Evolutionary conservation across 1,140 invertebrate genomes (phyloP), one percentile per base, ranked within the genome.

Genomic region (Drosophila tani): DNA sequence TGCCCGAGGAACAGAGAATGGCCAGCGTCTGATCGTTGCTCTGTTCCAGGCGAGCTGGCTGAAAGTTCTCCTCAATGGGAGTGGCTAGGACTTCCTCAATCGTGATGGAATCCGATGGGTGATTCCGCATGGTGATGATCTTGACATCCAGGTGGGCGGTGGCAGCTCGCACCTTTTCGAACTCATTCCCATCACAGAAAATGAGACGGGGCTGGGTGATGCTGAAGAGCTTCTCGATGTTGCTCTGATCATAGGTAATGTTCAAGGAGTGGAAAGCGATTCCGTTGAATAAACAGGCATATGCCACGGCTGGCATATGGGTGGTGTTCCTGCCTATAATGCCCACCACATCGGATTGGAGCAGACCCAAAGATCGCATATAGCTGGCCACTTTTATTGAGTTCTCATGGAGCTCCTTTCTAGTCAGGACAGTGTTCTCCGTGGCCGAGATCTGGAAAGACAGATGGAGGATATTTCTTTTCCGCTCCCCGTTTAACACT

Each of bases 1-100:
- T 96, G 9, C 96, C 96, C 45, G 95, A 96, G 2, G 96, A 94
- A 66, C 92, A 93, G 17, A 94, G 79, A 75, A 94, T 93, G 14
- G 92, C 91, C 14, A 93, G 75, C 0, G 51, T 82, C 43, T 91
- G 81, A 51, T 91, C 47, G 41, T 60, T 75, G n/a, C 77, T 86
- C 9, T 59, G 29, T 17, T 86, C 66, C 11, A 91, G 24, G 0
- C 21, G 32, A 0, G 35, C 29, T 7, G 86, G 80, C 21, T 32
- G 17, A 14, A 88, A 88, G 46, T 90, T 46, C 0, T 56, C 15
- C 40, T 75, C 63, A 0, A 90, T 58, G 8, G 78, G 50, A 5
- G 81, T 75, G 0, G 49, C 11, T 8, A 90, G 35, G 0, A 91
- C 58, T n/a, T 86, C 43, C 0, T 83, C 24, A 21, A 91, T 91